Base-by-base conservation (phyloP, 1,140 invertebrate genomes). In the Heterodera carotae region DNA sequence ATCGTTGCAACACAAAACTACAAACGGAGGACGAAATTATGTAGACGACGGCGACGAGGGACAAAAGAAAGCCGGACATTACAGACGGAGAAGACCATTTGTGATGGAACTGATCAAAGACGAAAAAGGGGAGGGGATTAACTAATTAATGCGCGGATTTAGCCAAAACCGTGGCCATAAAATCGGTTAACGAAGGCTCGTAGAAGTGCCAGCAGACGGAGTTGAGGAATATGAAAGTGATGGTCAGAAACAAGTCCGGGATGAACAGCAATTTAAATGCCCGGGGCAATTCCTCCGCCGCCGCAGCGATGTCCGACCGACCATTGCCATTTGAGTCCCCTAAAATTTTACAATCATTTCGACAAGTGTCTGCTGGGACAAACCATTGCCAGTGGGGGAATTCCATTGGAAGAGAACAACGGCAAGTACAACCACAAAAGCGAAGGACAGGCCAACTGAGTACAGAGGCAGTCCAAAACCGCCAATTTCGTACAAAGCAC, bases 121-220 rank as follows among this genome's bases (percentile, higher is more conserved):
- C n/a, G 22, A 25, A 48, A 4, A n/a, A 12, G 7, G 39, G 7
- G 39, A 43, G 39, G 15, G 7, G 39, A 43, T 43, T 43, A 43
- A 12, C 39, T 1, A 10, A 1, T 43, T 8, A 56, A 31, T 72
- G 25, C n/a, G n/a, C n/a, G n/a, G n/a, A 59, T 18, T 25, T 39
- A 56, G 31, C 15, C 12, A 15, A 8, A 15, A 73, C 70, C 1
- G 70, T 53, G 10, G 70, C 53, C 53, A 73, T 53, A 33, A 60
- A 48, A 36, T 73, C 53, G 60, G 39, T 73, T 34, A 73, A 31
- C 29, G 29, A 53, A 10, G 70, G 70, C 29, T 73, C 70, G 34
- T 73, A 73, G 60, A 73, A 73, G 29, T 36, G 29, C 70, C 70
- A 73, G 34, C 48, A 53, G n/a, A 73, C 29, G 60, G 34, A 73